A percentile compares a stretch with the other conserved stretches of the same genome.
Conservation (phyloP, 1,140 invertebrate genomes). For the Caenorhabditis tropicalis region DNA sequence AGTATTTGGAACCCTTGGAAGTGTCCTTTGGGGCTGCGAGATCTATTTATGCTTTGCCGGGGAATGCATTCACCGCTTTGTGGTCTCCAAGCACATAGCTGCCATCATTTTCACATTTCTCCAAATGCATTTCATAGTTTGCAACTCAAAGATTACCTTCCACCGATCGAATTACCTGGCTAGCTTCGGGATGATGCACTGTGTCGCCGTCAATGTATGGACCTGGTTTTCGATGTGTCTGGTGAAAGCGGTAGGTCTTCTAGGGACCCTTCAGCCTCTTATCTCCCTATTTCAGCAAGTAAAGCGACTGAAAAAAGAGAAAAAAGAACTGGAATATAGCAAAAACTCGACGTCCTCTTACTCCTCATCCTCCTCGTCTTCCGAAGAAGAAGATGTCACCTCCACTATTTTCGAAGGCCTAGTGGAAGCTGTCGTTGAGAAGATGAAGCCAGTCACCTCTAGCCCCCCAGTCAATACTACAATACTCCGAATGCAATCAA, state of each 20-base stretch:
- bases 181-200: constrained; percentile 70
- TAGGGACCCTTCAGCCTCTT: too few relatives aligned
- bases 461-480: background rate
- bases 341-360: background rate
- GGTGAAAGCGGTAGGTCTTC: background rate
- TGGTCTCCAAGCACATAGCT: constrained; percentile 48
- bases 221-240: constrained; percentile 62
- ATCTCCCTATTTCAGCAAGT: background rate
- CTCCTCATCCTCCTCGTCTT: background rate
- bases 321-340: background rate
- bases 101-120: constrained; percentile 69
- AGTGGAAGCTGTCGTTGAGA: background rate
- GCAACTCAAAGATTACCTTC: constrained; percentile 64
- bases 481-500: background rate
- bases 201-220: constrained; percentile 70
- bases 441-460: background rate
- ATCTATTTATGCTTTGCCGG: constrained; percentile 67
- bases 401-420: background rate
- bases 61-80: constrained; percentile 58
- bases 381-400: background rate
- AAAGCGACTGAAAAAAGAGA: background rate
- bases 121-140: constrained; percentile 72
- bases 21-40: constrained; percentile 69
- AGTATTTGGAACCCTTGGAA: constrained; percentile 69
- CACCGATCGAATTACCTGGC: constrained; percentile 61